phyloP scores from a whole-genome alignment of 2,888 invertebrate genomes.

The Eilema griseolum region DNA sequence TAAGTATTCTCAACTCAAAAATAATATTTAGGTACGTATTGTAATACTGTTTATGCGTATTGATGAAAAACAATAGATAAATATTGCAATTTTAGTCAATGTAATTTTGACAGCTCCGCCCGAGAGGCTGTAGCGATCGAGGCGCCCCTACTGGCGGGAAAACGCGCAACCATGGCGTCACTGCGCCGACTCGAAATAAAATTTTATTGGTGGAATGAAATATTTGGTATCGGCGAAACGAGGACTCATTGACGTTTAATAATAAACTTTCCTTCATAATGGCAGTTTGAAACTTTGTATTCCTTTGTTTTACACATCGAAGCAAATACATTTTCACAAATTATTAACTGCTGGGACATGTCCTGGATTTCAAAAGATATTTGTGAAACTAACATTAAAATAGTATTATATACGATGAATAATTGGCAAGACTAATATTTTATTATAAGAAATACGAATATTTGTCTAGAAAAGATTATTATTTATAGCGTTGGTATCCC shows the following conservation, averaged over 20 bases:
- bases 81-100: slow-evolving; percentile 53
- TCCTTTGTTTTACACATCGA: slow-evolving; percentile 23
- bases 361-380: slow-evolving; percentile 27
- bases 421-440: slow-evolving; percentile 32
- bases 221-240: slow-evolving; percentile 49
- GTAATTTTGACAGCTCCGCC: slow-evolving; percentile 82
- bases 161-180: slow-evolving; percentile 52
- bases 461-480: slow-evolving; percentile 71
- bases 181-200: slow-evolving; percentile 77
- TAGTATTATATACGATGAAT: too few species aligned
- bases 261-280: slow-evolving; percentile 37
- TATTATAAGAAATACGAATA: slow-evolving; percentile 53
- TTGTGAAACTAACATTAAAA: background rate
- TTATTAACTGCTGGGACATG: slow-evolving; percentile 18
- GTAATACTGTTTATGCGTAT: slow-evolving; percentile 18
- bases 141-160: slow-evolving; percentile 80
- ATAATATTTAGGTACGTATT: slow-evolving; percentile 10
- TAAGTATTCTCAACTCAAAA: slow-evolving; percentile 19
- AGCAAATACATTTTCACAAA: slow-evolving; percentile 23
- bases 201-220: slow-evolving; percentile 59
- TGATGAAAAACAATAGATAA: slow-evolving; percentile 32
- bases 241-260: slow-evolving; percentile 43
- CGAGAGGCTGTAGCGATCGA: slow-evolving; percentile 74
- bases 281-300: slow-evolving; percentile 33
- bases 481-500: slow-evolving; percentile 71